Evolutionary conservation across 2,888 invertebrate genomes (phyloP).

Genomic region (Tholera decimalis): DNA sequence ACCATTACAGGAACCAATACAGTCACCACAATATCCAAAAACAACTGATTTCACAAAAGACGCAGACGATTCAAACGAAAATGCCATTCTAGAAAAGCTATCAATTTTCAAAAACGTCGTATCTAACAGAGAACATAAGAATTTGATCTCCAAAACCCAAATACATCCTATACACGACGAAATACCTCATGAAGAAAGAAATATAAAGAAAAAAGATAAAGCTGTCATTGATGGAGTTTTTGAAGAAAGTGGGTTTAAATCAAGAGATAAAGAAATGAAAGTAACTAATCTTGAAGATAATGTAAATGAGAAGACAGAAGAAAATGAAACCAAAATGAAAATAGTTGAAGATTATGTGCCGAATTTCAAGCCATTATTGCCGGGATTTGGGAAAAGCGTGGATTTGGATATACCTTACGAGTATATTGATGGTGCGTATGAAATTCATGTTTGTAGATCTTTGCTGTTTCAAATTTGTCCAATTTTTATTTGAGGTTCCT

Average conservation of each 20-base stretch:
- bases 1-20: conserved; percentile 78
- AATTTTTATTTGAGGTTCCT: too few relatives aligned
- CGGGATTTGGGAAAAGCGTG: conserved; percentile 70
- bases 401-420: conserved; percentile 77
- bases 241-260: conserved; percentile 9
- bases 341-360: conserved; percentile 43
- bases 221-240: conserved; percentile 63
- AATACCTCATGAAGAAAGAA: conserved; percentile 78
- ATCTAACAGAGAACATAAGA: conserved; percentile 73
- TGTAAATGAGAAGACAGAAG: conserved; percentile 4
- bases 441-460: not conserved
- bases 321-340: conserved; percentile 10
- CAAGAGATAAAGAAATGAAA: not conserved
- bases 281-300: conserved; percentile 14
- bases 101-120: conserved; percentile 84
- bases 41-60: conserved; percentile 45
- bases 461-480: too few relatives aligned
- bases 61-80: conserved; percentile 71
- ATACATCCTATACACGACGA: conserved; percentile 84
- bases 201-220: conserved; percentile 86
- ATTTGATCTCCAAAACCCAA: conserved; percentile 79
- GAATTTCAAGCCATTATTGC: conserved; percentile 81
- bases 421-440: conserved; percentile 67
- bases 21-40: conserved; percentile 65
- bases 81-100: conserved; percentile 80